Conservation (phyloP, 2,797 vertebrate genomes). For the Ceryle rudis region DNA sequence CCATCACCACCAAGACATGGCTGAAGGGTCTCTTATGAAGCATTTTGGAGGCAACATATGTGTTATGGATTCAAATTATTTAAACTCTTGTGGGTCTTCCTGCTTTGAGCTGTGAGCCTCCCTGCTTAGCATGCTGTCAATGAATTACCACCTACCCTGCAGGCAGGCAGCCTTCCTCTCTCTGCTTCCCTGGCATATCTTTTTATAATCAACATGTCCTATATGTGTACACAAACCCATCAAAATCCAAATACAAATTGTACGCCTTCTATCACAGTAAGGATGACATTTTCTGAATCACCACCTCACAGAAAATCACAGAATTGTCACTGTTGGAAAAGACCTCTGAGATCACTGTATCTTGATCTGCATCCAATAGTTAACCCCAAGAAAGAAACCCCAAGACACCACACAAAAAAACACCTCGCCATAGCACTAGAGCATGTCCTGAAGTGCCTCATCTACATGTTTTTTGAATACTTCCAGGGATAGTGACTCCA, state of each 20-base stretch:
- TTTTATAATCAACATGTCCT: neutral
- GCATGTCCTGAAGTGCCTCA: no score
- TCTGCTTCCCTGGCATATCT: neutral
- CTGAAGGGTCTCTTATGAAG: neutral
- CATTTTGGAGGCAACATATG: neutral
- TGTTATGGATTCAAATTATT: neutral
- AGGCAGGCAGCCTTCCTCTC: neutral
- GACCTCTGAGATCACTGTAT: no score
- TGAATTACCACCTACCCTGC: neutral
- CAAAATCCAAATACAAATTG: neutral
- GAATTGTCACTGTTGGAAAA: no score
- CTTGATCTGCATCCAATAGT: no score
- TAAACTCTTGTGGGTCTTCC: neutral
- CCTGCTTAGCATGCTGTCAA: neutral
- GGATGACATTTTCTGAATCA: neutral
- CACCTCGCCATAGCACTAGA: no score
- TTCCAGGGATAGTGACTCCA: no score
- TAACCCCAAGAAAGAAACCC: no score
- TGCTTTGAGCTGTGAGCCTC: neutral
- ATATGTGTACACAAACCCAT: neutral
- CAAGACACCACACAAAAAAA: no score
- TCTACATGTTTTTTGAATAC: no score
- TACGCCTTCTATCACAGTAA: neutral
- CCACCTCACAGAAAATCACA: no score
- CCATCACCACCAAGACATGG: neutral